phyloP scores from a whole-genome alignment of 2,113 vertebrate species.

The Pycnonotus jocosus region DNA sequence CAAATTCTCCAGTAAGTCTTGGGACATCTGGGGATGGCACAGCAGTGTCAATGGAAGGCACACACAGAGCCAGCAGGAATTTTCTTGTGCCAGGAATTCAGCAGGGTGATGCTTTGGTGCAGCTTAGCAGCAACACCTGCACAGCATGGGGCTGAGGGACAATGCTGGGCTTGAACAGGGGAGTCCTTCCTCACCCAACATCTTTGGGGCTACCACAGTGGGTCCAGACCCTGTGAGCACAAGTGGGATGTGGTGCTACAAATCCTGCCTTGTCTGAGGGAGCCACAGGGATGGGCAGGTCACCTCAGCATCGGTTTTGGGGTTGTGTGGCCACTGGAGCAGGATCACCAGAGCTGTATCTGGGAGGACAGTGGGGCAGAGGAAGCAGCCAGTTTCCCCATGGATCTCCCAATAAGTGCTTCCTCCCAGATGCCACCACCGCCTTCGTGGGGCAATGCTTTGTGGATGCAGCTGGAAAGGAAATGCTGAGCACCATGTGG shows the following conservation, averaged over 20 bases:
- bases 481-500: neutral
- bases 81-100: neutral
- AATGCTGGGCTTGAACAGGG: fast-evolving
- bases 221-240: fast-evolving
- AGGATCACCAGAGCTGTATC: fast-evolving
- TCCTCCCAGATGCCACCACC: neutral
- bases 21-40: neutral
- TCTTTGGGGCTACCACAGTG: fast-evolving
- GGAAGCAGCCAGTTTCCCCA: neutral
- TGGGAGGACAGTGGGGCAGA: fast-evolving
- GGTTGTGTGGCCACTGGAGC: fast-evolving
- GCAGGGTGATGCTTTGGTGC: too few relatives aligned
- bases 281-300: neutral
- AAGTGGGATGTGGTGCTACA: fast-evolving
- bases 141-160: fast-evolving
- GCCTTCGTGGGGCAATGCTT: constrained; percentile 13
- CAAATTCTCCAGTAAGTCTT: constrained; percentile 50
- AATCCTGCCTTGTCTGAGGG: neutral
- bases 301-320: fast-evolving
- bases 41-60: fast-evolving
- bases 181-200: neutral
- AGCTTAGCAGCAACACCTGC: neutral
- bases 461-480: neutral
- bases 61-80: fast-evolving
- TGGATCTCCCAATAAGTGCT: fast-evolving